Evolutionary conservation across 1,140 invertebrate species (phyloP).

Genomic region (Dreissena rostriformis): DNA sequence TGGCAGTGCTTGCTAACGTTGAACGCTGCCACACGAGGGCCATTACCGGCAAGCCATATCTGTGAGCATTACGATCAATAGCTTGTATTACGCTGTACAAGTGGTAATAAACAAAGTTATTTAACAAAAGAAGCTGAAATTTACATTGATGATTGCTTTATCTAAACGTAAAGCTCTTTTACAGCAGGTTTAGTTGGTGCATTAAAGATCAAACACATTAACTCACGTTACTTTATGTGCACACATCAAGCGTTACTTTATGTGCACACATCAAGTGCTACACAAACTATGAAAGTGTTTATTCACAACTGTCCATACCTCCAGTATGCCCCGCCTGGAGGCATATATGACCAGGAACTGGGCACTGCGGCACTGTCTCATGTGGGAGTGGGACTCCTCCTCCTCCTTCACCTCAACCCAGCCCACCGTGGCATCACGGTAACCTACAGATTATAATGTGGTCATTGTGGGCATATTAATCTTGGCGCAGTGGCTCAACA

Average conservation of each 20-base stretch:
- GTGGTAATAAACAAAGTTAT: background rate
- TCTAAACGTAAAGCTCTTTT: too few relatives aligned
- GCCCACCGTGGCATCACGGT: slow-evolving; percentile 91
- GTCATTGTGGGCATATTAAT: too few relatives aligned
- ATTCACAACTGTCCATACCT: slow-evolving; percentile 83
- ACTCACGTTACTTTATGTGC: too few relatives aligned
- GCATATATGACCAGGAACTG: slow-evolving; percentile 93
- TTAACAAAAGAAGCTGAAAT: background rate
- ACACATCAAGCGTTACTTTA: background rate
- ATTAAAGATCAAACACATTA: too few relatives aligned
- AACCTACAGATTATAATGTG: slow-evolving; percentile 83
- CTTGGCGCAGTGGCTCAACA: too few relatives aligned
- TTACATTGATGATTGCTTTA: too few relatives aligned
- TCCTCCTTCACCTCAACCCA: slow-evolving; percentile 91
- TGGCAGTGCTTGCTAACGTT: slow-evolving; percentile 89
- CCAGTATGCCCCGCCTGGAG: slow-evolving; percentile 90
- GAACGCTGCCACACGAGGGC: slow-evolving; percentile 94
- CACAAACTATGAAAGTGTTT: too few relatives aligned
- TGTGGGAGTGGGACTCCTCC: slow-evolving; percentile 77
- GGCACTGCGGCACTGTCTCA: slow-evolving; percentile 82
- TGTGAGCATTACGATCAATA: slow-evolving; percentile 51
- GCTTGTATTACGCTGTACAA: background rate
- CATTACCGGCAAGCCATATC: slow-evolving; percentile 91
- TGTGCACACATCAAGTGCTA: too few relatives aligned
- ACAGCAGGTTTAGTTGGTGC: too few relatives aligned